Evolutionary conservation across 2,113 vertebrate genomes (phyloP).

Genomic region (Saguinus midas): DNA sequence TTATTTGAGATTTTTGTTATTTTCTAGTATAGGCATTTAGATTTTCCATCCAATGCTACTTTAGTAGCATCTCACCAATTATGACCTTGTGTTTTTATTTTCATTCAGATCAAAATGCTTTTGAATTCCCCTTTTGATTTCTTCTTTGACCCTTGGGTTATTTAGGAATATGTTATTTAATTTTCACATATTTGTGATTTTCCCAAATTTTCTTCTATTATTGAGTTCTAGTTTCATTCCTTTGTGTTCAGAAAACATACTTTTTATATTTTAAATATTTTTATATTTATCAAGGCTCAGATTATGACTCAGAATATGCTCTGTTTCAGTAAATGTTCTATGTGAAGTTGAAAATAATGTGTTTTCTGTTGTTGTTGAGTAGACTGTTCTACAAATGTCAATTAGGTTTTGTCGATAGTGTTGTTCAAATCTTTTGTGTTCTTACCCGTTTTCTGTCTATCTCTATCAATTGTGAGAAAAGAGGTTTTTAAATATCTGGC

Average conservation of each 20-base stretch:
- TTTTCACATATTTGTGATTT: not conserved
- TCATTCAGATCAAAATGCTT: not conserved
- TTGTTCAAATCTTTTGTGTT: not conserved
- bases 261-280: not conserved
- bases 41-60: not conserved
- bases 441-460: not conserved
- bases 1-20: not conserved
- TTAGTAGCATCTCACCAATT: not conserved
- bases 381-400: not conserved
- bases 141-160: not conserved
- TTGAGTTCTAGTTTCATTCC: not conserved
- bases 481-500: not conserved
- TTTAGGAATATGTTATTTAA: not conserved
- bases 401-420: not conserved
- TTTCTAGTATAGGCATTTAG: not conserved
- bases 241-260: constrained; percentile 6
- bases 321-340: not conserved
- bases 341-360: not conserved
- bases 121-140: not conserved
- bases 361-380: not conserved
- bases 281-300: not conserved
- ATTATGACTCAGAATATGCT: not conserved
- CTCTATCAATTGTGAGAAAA: not conserved
- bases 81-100: not conserved
- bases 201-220: not conserved